Base-by-base conservation (phyloP, 2,113 vertebrate species). In the Cisticola juncidis region DNA sequence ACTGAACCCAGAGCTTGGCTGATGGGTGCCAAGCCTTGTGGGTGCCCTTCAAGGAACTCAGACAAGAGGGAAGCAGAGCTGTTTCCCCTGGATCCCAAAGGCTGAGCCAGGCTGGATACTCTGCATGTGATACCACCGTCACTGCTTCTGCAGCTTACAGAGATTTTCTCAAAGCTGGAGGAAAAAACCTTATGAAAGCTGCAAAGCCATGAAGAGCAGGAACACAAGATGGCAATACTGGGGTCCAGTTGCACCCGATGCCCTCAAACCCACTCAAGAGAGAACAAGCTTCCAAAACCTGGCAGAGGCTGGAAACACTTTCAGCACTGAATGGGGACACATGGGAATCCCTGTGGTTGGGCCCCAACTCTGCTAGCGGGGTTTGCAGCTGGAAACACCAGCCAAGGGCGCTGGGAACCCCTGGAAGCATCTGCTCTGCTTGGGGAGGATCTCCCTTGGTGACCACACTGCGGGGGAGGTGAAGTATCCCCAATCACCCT, bases 291-390 rank as follows among this genome's bases (percentile, higher is more conserved):
- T 83, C 73, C 11, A 5, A 36, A 71, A 57, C 35, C 35, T 36
- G 42, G 19, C 44, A 47, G 88, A n/a, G 14, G 13, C 77, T 62
- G 66, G 45, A 28, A 91, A 72, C 10, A 9, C 65, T 76, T 74
- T 54, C 1, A 6, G 45, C 26, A 40, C 33, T 3, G 4, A 54
- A 19, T 1, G 1, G 13, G 4, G 2, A 53, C 51, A 53, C 2
- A 5, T 1, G 11, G 48, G n/a, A n/a, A 11, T 78, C 66, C 60
- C 70, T 33, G 56, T 10, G 8, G 57, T 56, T 11, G 1, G 78
- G 33, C 50, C 50, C 17, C 12, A 3, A 26, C 16, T 33, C 64
- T 2, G 2, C 11, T 1, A 6, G 45, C 31, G 3, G 13, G n/a
- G 26, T 31, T 45, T 44, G 9, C 7, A 1, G 19, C 48, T 71